phyloP scores from a whole-genome alignment of 2,113 vertebrate species.

The Gadus macrocephalus region DNA sequence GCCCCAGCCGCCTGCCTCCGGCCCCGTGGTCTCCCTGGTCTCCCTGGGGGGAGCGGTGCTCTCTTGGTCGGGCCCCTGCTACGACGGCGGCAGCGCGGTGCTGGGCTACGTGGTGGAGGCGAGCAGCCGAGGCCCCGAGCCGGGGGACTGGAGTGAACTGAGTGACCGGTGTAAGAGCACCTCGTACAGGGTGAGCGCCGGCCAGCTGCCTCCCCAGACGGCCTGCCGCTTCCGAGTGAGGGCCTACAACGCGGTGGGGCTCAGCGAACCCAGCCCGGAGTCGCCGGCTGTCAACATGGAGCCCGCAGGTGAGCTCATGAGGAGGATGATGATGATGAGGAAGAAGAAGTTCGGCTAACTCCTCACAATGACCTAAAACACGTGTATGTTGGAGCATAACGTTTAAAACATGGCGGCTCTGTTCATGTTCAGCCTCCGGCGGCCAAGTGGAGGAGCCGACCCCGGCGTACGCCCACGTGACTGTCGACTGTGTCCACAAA shows the following conservation, averaged over 20 bases:
- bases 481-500: constrained; percentile 68
- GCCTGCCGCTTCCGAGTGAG: constrained; percentile 71
- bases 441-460: constrained; percentile 35
- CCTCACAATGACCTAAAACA: too few species aligned
- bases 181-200: constrained; percentile 62
- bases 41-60: constrained; percentile 61
- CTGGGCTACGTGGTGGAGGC: constrained; percentile 72
- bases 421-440: constrained; percentile 8
- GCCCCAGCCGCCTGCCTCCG: constrained; percentile 70
- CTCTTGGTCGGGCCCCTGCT: constrained; percentile 78
- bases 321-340: too few species aligned
- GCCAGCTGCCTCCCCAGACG: constrained; percentile 49
- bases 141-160: constrained; percentile 59
- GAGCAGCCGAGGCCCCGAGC: constrained; percentile 26
- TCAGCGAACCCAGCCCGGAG: constrained; percentile 68
- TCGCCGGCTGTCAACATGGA: constrained; percentile 69
- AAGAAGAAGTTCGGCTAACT: too few species aligned
- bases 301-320: neutral
- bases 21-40: constrained; percentile 60
- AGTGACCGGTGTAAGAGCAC: constrained; percentile 67
- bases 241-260: constrained; percentile 68
- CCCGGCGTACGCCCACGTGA: constrained; percentile 50
- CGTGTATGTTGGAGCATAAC: too few species aligned
- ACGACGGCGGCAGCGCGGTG: constrained; percentile 75
- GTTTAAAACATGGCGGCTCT: too few species aligned